phyloP scores from a whole-genome alignment of 2,797 vertebrate genomes.

The Clarias fuscus region DNA sequence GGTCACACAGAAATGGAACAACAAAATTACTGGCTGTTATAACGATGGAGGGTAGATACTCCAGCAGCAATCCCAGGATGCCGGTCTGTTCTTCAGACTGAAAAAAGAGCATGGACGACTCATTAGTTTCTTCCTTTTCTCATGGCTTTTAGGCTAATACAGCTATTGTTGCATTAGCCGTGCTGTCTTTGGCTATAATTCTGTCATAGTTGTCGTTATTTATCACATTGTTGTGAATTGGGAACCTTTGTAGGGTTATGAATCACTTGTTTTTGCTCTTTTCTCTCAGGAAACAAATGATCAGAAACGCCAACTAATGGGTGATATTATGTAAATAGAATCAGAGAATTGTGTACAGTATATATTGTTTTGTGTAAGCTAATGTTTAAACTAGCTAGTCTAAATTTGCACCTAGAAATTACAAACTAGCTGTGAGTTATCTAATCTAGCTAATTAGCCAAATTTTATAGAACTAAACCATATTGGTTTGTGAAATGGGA shows the following conservation, averaged over 20 bases:
- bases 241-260: neutral
- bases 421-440: neutral
- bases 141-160: neutral
- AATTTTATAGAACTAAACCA: neutral
- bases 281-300: no score
- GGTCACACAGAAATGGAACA: conserved; percentile 78
- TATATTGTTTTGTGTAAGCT: neutral
- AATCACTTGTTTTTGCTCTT: neutral
- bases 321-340: neutral
- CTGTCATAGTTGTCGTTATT: neutral
- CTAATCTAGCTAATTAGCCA: neutral
- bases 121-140: neutral
- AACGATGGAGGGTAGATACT: conserved; percentile 85
- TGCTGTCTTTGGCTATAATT: neutral
- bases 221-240: neutral
- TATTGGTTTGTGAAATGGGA: neutral
- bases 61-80: conserved; percentile 70
- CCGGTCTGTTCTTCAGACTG: conserved; percentile 52
- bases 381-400: neutral
- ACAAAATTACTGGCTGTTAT: conserved; percentile 82
- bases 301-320: neutral
- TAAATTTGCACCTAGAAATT: neutral
- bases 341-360: neutral
- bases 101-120: neutral
- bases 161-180: neutral